These are phyloP conservation scores for Gryon sp. DNA, from an alignment of 1,140 invertebrate species.

Conservation along the genomic window DNA sequence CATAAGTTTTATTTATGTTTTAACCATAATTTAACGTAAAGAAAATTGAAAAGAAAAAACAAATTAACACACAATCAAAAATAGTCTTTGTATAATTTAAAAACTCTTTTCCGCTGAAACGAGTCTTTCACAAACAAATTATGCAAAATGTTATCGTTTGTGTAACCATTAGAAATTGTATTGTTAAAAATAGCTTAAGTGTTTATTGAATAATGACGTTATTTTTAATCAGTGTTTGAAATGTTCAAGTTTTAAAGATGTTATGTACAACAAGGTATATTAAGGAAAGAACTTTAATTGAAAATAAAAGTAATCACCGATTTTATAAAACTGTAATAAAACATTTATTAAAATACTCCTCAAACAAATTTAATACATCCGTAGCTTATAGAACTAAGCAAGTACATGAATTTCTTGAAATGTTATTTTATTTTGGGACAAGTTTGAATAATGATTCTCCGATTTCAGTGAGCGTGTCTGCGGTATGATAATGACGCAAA, in stretches of 20 bases:
- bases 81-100: too few species aligned
- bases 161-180: not conserved
- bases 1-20: too few species aligned
- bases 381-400: slow-evolving; percentile 60
- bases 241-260: not conserved
- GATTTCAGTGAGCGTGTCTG: slow-evolving; percentile 3
- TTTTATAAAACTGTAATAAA: slow-evolving; percentile 62
- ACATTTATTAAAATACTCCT: slow-evolving; percentile 63
- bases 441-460: slow-evolving; percentile 9
- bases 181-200: slow-evolving; percentile 13
- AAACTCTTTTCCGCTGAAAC: too few species aligned
- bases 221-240: too few species aligned
- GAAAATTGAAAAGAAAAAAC: too few species aligned
- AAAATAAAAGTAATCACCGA: slow-evolving; percentile 15
- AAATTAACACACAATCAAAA: too few species aligned
- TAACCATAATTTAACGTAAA: too few species aligned
- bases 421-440: slow-evolving; percentile 24
- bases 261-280: too few species aligned
- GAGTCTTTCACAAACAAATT: too few species aligned
- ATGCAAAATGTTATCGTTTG: not conserved
- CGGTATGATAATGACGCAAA: slow-evolving; percentile 20
- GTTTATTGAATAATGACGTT: slow-evolving; percentile 11
- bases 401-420: slow-evolving; percentile 38
- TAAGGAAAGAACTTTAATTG: not conserved
- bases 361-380: slow-evolving; percentile 45